Evolutionary conservation across 2,797 vertebrate genomes (phyloP).

Genomic region (Poecilia velifera): DNA sequence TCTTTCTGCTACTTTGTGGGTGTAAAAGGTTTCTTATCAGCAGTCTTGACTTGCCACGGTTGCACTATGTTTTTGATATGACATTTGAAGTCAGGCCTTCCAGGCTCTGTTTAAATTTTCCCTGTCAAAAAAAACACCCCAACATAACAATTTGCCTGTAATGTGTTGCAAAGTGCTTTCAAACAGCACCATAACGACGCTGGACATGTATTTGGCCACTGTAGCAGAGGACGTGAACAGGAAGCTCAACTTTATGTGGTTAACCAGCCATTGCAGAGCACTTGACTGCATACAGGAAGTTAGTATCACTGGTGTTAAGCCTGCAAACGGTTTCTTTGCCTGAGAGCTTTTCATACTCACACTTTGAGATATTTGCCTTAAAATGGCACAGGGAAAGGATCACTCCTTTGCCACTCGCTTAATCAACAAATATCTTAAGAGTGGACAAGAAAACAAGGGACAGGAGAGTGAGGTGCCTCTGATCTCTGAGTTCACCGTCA

Average conservation of each 20-base stretch:
- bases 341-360: slow-evolving; percentile 26
- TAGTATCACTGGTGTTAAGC: slow-evolving; percentile 55
- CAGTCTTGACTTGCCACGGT: slow-evolving; percentile 19
- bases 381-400: slow-evolving; percentile 90
- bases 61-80: slow-evolving; percentile 35
- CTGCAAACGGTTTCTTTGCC: slow-evolving; percentile 58
- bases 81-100: slow-evolving; percentile 4
- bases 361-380: slow-evolving; percentile 29
- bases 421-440: slow-evolving; percentile 88
- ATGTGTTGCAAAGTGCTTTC: slow-evolving; percentile 4
- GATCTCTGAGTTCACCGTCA: slow-evolving; percentile 85
- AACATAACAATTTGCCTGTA: background rate
- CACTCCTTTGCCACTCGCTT: slow-evolving; percentile 88
- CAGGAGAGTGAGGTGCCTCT: slow-evolving; percentile 84
- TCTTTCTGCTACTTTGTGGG: slow-evolving; percentile 23
- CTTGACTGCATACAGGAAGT: slow-evolving; percentile 89
- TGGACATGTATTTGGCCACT: slow-evolving; percentile 24
- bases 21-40: slow-evolving; percentile 46
- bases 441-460: slow-evolving; percentile 82
- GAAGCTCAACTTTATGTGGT: slow-evolving; percentile 80
- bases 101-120: background rate
- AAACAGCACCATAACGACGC: slow-evolving; percentile 15
- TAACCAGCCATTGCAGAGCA: slow-evolving; percentile 67
- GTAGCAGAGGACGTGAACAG: slow-evolving; percentile 69
- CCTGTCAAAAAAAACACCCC: slow-evolving; percentile 16